phyloP scores from a whole-genome alignment of 1,140 invertebrate species.

The Nymphalis io region DNA sequence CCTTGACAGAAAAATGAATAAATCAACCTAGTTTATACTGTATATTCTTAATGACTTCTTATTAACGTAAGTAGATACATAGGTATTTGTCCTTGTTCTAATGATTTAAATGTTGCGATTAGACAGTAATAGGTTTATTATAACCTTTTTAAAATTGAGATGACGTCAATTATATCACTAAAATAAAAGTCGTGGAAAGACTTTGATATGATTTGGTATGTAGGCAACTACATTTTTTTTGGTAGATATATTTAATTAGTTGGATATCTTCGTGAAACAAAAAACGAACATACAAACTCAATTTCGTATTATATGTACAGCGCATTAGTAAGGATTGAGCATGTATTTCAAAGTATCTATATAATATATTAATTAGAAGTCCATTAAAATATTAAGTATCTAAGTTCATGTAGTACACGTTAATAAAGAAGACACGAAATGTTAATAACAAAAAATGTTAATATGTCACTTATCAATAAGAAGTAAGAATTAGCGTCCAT shows the following conservation, averaged over 20 bases:
- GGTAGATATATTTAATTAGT: too few species aligned
- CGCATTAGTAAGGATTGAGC: too few species aligned
- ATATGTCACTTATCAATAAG: conserved; percentile 1
- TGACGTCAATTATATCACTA: background rate
- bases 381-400: background rate
- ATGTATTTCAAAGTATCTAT: too few species aligned
- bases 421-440: background rate
- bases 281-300: too few species aligned
- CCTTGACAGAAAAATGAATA: background rate
- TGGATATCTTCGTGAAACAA: too few species aligned
- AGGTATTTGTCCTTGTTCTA: background rate
- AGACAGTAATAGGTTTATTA: background rate
- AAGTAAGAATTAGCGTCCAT: background rate
- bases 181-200: too few species aligned
- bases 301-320: too few species aligned
- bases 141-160: conserved; percentile 1
- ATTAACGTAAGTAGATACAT: background rate
- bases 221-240: too few species aligned
- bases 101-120: background rate
- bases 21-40: background rate
- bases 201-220: too few species aligned
- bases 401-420: background rate
- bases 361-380: background rate
- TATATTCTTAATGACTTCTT: background rate
- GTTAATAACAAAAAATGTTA: conserved; percentile 1